Percentiles rank a stretch among this genome's conserved stretches.
Conservation (phyloP, 2,888 invertebrate genomes). For the Sphaerophoria rueppellii region DNA sequence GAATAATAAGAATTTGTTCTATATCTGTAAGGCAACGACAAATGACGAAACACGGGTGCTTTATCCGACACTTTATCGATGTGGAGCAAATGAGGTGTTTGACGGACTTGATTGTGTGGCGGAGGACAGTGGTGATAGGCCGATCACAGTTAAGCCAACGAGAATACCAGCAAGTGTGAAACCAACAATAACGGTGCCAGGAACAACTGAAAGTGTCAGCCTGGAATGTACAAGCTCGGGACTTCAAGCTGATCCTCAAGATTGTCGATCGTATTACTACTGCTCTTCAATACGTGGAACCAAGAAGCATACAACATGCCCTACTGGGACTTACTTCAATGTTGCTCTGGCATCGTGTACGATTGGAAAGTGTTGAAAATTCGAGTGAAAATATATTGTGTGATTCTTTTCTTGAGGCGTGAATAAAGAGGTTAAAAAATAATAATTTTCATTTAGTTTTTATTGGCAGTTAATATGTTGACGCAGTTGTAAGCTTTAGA, state of each 20-base stretch:
- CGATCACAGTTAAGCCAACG: constrained; percentile 1
- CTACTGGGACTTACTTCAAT: constrained; percentile 78
- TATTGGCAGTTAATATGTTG: too few relatives aligned
- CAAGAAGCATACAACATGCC: constrained; percentile 77
- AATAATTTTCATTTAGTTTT: too few relatives aligned
- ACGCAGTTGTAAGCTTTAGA: too few relatives aligned
- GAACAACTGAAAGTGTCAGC: background rate
- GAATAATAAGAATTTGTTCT: constrained; percentile 80
- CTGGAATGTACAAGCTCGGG: constrained; percentile 74
- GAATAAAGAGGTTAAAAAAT: too few relatives aligned
- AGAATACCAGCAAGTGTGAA: constrained; percentile 4
- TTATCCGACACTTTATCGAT: constrained; percentile 81
- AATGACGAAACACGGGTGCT: constrained; percentile 78
- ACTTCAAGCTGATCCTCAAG: constrained; percentile 76
- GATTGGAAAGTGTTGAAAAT: constrained; percentile 77
- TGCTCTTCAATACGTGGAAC: constrained; percentile 77
- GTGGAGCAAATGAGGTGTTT: constrained; percentile 80
- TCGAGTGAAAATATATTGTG: too few relatives aligned
- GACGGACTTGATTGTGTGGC: constrained; percentile 76
- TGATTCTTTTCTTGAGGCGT: too few relatives aligned
- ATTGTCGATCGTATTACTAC: constrained; percentile 80
- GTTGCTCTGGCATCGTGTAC: constrained; percentile 76
- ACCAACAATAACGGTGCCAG: constrained; percentile 12
- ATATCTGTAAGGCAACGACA: constrained; percentile 80
- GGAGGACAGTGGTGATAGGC: background rate